These are phyloP conservation scores for Acipenser ruthenus DNA, from an alignment of 2,797 vertebrate species.

Conservation along the genomic window DNA sequence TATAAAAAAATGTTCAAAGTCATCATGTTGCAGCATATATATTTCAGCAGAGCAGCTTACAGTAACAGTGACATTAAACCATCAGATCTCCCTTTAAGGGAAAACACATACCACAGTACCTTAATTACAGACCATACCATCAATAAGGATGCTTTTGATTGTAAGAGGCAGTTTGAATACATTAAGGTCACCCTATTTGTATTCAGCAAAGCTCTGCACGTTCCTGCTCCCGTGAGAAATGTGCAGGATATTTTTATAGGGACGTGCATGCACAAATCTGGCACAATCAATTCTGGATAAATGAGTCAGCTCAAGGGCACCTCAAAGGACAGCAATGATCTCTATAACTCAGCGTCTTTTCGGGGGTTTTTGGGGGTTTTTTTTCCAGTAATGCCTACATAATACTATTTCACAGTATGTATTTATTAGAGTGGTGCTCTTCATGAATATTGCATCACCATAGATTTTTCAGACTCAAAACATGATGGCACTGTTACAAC, in stretches of 20 bases:
- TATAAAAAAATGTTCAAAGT: background rate
- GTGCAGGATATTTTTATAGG: background rate
- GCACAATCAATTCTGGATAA: background rate
- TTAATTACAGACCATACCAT: background rate
- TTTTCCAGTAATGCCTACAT: too few relatives aligned
- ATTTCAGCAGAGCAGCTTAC: background rate
- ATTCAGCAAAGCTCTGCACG: background rate
- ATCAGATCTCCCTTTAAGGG: background rate
- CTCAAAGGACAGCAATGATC: background rate
- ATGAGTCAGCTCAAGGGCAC: slow-evolving; percentile 1
- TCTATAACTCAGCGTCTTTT: background rate
- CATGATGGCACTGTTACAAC: too few relatives aligned
- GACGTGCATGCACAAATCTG: background rate
- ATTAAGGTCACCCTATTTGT: background rate
- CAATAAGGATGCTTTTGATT: background rate
- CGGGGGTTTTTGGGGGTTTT: too few relatives aligned
- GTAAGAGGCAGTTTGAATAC: background rate
- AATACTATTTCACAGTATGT: too few relatives aligned
- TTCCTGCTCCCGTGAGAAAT: background rate
- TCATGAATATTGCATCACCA: too few relatives aligned
- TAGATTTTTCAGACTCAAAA: too few relatives aligned
- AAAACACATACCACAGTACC: background rate
- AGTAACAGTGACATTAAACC: background rate
- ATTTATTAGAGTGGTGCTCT: too few relatives aligned
- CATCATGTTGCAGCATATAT: background rate